These are phyloP conservation scores for Ptiloglossa arizonensis DNA, from an alignment of 1,140 invertebrate genomes.

Conservation along the genomic window DNA sequence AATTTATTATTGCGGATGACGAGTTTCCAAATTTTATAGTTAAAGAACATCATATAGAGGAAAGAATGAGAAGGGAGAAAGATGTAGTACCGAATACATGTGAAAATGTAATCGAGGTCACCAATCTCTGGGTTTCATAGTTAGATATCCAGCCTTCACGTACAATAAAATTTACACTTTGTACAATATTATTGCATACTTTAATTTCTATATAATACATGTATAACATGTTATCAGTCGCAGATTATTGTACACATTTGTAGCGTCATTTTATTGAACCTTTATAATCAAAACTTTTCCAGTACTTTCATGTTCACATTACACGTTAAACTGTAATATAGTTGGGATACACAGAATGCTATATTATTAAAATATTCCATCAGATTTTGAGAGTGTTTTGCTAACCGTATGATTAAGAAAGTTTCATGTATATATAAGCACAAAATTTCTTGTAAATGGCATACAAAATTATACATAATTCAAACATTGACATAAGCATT, in stretches of 20 bases:
- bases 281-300: not conserved
- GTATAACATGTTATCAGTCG: constrained; percentile 20
- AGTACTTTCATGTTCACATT: not conserved
- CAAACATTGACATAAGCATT: too few species aligned
- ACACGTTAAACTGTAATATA: not conserved
- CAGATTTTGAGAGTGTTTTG: not conserved
- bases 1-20: constrained; percentile 27
- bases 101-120: constrained; percentile 14
- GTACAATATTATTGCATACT: constrained; percentile 35
- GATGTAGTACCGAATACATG: constrained; percentile 24
- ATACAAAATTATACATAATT: too few species aligned
- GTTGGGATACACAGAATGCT: not conserved
- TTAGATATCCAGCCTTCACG: constrained; percentile 15
- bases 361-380: not conserved
- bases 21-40: constrained; percentile 58
- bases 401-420: too few species aligned
- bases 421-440: too few species aligned
- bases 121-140: constrained; percentile 22
- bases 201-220: constrained; percentile 25
- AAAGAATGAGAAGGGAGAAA: not conserved
- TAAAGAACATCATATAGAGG: constrained; percentile 8
- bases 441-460: not conserved
- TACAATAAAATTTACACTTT: constrained; percentile 26
- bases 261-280: constrained; percentile 7
- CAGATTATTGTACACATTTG: constrained; percentile 27